Evolutionary conservation across 2,888 invertebrate species (phyloP).

Genomic region (Stenurella melanura): DNA sequence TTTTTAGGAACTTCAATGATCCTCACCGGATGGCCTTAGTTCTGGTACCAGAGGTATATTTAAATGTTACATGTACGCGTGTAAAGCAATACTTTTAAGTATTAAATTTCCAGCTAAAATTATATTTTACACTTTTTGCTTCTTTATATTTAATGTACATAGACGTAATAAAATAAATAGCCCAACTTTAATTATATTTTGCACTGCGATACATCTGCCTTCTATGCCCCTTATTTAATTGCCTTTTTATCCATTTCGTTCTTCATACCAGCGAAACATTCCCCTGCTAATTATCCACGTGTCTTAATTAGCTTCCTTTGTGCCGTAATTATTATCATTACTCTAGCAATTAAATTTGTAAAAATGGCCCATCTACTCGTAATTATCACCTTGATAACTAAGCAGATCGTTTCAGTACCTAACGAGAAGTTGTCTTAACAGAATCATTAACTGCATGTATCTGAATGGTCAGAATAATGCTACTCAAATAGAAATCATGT

Average conservation of each 20-base stretch:
- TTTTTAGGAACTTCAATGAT: no score
- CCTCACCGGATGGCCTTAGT: no score
- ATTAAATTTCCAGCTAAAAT: background rate
- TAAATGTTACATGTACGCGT: no score
- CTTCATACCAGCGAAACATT: background rate
- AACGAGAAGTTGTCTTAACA: background rate
- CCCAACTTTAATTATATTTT: background rate
- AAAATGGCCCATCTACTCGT: background rate
- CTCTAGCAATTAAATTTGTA: background rate
- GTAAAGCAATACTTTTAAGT: no score
- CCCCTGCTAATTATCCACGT: background rate
- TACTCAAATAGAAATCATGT: no score
- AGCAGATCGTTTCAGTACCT: background rate
- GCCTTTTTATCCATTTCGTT: slow-evolving; percentile 1
- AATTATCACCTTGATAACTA: background rate
- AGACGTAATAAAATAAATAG: background rate
- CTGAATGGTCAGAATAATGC: no score
- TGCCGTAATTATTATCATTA: slow-evolving; percentile 2
- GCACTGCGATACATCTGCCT: background rate
- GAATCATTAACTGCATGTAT: no score
- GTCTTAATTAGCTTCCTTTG: slow-evolving; percentile 7
- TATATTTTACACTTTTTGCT: no score
- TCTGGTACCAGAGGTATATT: no score
- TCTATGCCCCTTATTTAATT: background rate
- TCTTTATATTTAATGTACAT: no score